Base-by-base conservation (phyloP, 2,888 invertebrate species). In the Glomeris marginata region DNA sequence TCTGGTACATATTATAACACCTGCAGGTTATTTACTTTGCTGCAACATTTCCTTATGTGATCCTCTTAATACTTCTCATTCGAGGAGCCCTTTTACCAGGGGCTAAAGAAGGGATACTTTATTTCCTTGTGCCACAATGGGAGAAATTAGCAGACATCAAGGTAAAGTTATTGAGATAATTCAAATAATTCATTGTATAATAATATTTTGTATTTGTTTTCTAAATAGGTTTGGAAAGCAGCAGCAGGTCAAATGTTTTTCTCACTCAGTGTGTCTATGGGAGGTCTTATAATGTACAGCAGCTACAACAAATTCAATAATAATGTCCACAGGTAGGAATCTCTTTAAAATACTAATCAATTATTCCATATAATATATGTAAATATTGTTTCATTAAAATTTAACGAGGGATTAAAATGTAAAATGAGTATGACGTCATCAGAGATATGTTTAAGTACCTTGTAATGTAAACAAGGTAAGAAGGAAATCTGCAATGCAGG, bases 31-130 rank as follows among this genome's bases (percentile, higher is more conserved):
- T 51, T 41, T 91, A 90, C 66, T 84, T 91, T 66, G 77, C 90
- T n/a, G 90, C 90, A 0, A 66, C 88, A 2, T 86, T 86, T 64
- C 87, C 87, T 0, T 85, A 84, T 61, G 73, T 83, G 4, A 77
- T 88, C 46, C 75, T 88, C 66, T 69, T 84, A 51, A 76, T 77
- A 34, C 68, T 88, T 41, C 72, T 88, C 13, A 75, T 84, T 45
- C 68, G 77, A 47, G 74, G 78, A 1, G 67, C 74, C 1, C 77
- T 76, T 0, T 60, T 79, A 46, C 77, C 78, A 1, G 87, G 87
- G 1, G 80, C 87, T 13, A 72, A 66, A 1, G 71, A 76, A 34
- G 88, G 87, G 1, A 80, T 87, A 45, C 64, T 78, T 36, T 86
- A 80, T 69, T 87, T 87, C 62, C 68, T 88, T 49, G 77, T 75